These are phyloP conservation scores for Porites australiensis DNA, from an alignment of 64 coral and sea anemone species.

Conservation along the genomic window DNA sequence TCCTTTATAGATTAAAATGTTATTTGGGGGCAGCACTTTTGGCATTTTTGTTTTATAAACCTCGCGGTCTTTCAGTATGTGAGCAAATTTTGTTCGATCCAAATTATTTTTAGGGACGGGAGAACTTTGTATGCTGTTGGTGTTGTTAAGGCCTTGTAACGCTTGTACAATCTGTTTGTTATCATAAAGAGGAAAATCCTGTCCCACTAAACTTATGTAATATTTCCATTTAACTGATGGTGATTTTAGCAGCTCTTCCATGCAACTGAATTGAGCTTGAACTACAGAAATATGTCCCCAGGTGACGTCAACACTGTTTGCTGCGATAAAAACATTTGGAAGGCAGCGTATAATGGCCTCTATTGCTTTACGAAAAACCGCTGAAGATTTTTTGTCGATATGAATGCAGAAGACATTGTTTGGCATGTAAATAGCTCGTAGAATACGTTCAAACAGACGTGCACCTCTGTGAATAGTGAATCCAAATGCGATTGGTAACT, in stretches of 20 bases:
- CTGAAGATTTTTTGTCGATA: slow-evolving; percentile 31
- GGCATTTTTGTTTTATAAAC: not conserved
- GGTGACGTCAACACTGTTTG: slow-evolving; percentile 14
- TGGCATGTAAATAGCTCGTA: slow-evolving; percentile 49
- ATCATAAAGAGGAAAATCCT: slow-evolving; percentile 52
- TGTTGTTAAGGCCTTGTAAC: slow-evolving; percentile 32
- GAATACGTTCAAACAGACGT: slow-evolving; percentile 30
- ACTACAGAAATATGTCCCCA: slow-evolving; percentile 55
- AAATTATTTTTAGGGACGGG: not conserved
- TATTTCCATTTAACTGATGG: slow-evolving; percentile 46
- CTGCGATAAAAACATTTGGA: slow-evolving; percentile 54
- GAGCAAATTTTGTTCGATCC: not conserved
- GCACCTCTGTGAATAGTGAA: slow-evolving; percentile 38
- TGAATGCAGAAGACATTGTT: slow-evolving; percentile 59
- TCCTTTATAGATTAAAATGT: slow-evolving; percentile 23
- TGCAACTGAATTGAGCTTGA: slow-evolving; percentile 37
- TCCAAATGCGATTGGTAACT: slow-evolving; percentile 43
- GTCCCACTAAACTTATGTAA: slow-evolving; percentile 38
- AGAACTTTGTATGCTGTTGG: slow-evolving; percentile 21
- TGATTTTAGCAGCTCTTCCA: slow-evolving; percentile 36
- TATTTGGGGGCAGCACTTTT: slow-evolving; percentile 26
- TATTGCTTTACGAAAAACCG: slow-evolving; percentile 18
- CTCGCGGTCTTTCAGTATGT: not conserved
- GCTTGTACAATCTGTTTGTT: slow-evolving; percentile 39
- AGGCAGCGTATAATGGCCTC: slow-evolving; percentile 25